phyloP scores from a whole-genome alignment of 2,113 vertebrate genomes.

The Pseudorhombus dupliciocellatus region DNA sequence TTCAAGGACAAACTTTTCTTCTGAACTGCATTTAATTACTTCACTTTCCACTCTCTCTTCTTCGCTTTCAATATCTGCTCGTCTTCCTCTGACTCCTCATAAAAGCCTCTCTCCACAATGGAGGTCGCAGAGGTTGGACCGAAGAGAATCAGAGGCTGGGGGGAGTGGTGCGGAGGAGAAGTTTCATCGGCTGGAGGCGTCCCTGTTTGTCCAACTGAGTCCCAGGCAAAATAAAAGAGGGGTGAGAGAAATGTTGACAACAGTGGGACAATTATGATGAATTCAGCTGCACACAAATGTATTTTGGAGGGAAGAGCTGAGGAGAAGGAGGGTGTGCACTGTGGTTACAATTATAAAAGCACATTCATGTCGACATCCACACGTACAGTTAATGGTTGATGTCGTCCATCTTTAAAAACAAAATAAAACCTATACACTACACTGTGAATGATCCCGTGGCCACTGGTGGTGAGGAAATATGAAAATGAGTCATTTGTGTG shows the following conservation, averaged over 20 bases:
- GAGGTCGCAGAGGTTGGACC: conserved; percentile 1
- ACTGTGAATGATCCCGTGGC: too few species aligned
- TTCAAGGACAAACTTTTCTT: conserved; percentile 45
- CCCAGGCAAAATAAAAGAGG: neutral
- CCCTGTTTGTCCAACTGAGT: neutral
- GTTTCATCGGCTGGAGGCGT: neutral
- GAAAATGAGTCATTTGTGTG: neutral
- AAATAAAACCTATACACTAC: too few species aligned
- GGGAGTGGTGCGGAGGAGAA: neutral
- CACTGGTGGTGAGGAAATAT: too few species aligned
- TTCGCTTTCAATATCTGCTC: conserved; percentile 20
- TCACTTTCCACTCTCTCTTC: neutral
- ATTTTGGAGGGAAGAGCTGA: neutral
- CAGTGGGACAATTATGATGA: neutral
- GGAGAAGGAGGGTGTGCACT: neutral
- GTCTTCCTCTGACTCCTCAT: conserved; percentile 2
- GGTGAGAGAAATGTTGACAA: neutral
- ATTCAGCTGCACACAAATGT: neutral
- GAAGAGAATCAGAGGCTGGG: neutral
- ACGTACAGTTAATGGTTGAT: too few species aligned
- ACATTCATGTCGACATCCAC: too few species aligned
- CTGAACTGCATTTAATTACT: conserved; percentile 21
- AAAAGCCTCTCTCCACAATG: conserved; percentile 19
- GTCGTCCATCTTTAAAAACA: too few species aligned
- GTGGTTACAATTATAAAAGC: neutral